Percentiles rank a stretch among this genome's conserved stretches.
Conservation (phyloP, 2,797 vertebrate genomes). For the Gastrophryne carolinensis region DNA sequence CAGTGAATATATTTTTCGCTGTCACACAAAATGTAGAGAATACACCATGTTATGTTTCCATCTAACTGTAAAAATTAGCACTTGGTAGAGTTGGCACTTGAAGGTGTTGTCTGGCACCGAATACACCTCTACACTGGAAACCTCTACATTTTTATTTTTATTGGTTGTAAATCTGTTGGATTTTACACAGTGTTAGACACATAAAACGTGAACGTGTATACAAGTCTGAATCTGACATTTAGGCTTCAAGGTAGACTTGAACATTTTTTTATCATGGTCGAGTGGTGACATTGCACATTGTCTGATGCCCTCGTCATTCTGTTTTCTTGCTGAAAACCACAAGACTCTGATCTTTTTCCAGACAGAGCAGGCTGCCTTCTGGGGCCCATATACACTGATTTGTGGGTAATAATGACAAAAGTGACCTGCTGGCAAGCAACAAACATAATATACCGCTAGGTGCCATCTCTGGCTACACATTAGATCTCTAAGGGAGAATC, state of each 20-base stretch:
- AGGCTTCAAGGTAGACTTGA: too few species aligned
- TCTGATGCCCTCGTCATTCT: neutral
- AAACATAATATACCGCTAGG: neutral
- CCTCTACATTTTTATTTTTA: too few species aligned
- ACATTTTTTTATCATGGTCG: neutral
- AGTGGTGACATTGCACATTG: neutral
- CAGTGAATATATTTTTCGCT: too few species aligned
- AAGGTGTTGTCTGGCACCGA: too few species aligned
- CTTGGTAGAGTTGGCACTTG: too few species aligned
- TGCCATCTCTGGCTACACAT: too few species aligned
- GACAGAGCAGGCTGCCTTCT: neutral
- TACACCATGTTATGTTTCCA: too few species aligned
- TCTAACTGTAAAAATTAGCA: too few species aligned
- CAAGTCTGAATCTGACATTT: neutral
- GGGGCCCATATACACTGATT: neutral
- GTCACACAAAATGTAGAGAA: too few species aligned
- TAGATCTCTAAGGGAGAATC: too few species aligned
- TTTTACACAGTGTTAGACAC: neutral
- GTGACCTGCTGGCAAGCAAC: neutral
- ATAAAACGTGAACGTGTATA: neutral
- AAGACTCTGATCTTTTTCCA: neutral
- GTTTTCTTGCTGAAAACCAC: neutral
- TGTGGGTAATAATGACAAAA: neutral
- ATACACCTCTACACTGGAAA: too few species aligned
- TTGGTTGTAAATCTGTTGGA: neutral